Evolutionary conservation across 1,140 invertebrate species (phyloP), one percentile per base, ranked within the genome.

Genomic region (Frieseomelitta varia): DNA sequence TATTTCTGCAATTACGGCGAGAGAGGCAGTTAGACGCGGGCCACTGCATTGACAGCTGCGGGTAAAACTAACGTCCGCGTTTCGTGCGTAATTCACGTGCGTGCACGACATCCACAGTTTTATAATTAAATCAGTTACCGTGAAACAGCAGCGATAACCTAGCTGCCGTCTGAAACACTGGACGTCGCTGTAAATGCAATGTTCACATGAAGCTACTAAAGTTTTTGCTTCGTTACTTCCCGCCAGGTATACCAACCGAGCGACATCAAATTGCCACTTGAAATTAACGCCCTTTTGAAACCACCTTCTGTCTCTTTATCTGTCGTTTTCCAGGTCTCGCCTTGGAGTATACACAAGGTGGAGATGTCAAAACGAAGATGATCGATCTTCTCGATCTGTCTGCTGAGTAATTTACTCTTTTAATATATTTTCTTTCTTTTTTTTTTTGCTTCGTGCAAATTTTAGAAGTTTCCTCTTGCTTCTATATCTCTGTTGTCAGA

Each of bases 171-270:
- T 55, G 27, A 72, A 84, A 84, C 81, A 88, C 80, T 63, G 61
- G 27, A 81, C 81, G 58, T 39, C 24, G n/a, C 61, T n/a, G 56
- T 89, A 87, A 89, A 85, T 90, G 74, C 65, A 84, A 79, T 84
- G 71, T 87, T 78, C 76, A 90, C 72, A 97, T 97, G 96, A 96
- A 95, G 92, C 92, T 97, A 63, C 93, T 95, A 56, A 97, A 96
- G 93, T 96, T 97, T 89, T 95, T 96, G 90, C 91, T 97, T 15
- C 94, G 97, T 83, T 97, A 97, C 90, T 96, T 96, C 91, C 97
- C 97, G 27, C 96, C 97, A 88, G 94, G 94, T 95, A 92, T 91
- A 74, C 56, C 81, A n/a, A 47, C 21, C n/a, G 34, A 51, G 21
- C 19, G 47, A 24, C 53, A 73, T 39, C n/a, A 10, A 39, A 3